These are phyloP conservation scores for Aphidoletes aphidimyza DNA, from an alignment of 2,888 invertebrate species.

Conservation along the genomic window DNA sequence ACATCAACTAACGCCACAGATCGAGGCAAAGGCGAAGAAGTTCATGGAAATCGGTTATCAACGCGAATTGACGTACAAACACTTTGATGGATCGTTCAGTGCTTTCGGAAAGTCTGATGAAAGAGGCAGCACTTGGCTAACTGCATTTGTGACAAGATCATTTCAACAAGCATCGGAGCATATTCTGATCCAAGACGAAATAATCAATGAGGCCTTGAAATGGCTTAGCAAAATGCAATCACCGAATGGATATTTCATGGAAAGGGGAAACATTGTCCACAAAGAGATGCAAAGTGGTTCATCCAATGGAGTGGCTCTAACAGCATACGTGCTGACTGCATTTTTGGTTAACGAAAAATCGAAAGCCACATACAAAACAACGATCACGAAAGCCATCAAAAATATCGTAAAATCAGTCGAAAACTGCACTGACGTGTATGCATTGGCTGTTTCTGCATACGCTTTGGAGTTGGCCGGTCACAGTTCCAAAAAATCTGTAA, in stretches of 20 bases:
- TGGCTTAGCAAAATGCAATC: constrained; percentile 78
- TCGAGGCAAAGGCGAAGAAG: constrained; percentile 69
- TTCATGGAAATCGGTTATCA: constrained; percentile 89
- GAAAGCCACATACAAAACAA: not conserved
- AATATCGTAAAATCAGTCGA: constrained; percentile 77
- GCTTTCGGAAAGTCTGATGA: constrained; percentile 78
- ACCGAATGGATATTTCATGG: constrained; percentile 80
- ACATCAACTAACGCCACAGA: constrained; percentile 72
- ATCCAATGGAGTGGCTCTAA: constrained; percentile 76
- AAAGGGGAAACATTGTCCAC: constrained; percentile 76
- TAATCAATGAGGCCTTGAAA: constrained; percentile 72
- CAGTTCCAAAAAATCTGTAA: constrained; percentile 73
- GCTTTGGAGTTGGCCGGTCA: constrained; percentile 82
- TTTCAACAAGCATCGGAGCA: constrained; percentile 75
- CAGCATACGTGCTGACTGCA: constrained; percentile 81
- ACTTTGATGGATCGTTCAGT: constrained; percentile 89
- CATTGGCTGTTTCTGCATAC: constrained; percentile 81
- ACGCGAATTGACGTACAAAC: constrained; percentile 86
- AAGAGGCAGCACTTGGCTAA: constrained; percentile 83
- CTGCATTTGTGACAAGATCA: constrained; percentile 79
- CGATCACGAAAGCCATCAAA: constrained; percentile 81
- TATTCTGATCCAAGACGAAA: constrained; percentile 73
- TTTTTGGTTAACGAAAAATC: constrained; percentile 72
- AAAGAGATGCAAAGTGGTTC: constrained; percentile 78
- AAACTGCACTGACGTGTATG: constrained; percentile 75